phyloP scores from a whole-genome alignment of 2,888 invertebrate genomes.

The Amphipoea lucens region DNA sequence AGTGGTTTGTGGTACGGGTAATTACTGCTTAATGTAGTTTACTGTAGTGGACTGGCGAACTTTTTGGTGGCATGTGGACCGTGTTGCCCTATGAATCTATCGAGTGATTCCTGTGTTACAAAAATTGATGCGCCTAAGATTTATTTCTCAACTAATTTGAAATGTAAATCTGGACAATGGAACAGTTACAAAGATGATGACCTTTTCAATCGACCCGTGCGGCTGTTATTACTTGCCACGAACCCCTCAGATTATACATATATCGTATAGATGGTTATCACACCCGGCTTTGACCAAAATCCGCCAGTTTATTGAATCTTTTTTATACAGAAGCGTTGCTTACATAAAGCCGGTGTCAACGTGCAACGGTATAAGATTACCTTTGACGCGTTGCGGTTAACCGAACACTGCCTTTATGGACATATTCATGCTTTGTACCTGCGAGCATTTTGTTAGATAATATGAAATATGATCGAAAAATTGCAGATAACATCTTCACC shows the following conservation, averaged over 20 bases:
- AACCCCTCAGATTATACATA: neutral
- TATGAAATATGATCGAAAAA: conserved; percentile 9
- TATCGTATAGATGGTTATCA: neutral
- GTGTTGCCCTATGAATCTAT: neutral
- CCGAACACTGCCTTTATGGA: conserved; percentile 50
- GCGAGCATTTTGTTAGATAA: conserved; percentile 22
- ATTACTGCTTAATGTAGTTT: conserved; percentile 52
- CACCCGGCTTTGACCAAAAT: neutral
- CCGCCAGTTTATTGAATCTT: conserved; percentile 4
- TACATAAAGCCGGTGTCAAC: conserved; percentile 30
- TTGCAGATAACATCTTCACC: neutral
- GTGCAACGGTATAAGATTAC: conserved; percentile 54
- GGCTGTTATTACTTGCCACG: neutral
- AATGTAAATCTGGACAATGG: no score
- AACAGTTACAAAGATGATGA: no score
- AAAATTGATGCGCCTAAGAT: no score
- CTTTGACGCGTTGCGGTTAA: conserved; percentile 62
- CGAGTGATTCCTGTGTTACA: neutral
- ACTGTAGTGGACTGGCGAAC: conserved; percentile 5
- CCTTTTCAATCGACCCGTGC: no score
- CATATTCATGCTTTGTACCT: conserved; percentile 35
- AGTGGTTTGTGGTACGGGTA: conserved; percentile 53
- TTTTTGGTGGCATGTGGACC: conserved; percentile 7
- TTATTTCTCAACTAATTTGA: no score
- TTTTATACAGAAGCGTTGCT: conserved; percentile 14